These are phyloP conservation scores for Chaetodon auriga DNA, from an alignment of 2,113 vertebrate genomes.

Conservation along the genomic window DNA sequence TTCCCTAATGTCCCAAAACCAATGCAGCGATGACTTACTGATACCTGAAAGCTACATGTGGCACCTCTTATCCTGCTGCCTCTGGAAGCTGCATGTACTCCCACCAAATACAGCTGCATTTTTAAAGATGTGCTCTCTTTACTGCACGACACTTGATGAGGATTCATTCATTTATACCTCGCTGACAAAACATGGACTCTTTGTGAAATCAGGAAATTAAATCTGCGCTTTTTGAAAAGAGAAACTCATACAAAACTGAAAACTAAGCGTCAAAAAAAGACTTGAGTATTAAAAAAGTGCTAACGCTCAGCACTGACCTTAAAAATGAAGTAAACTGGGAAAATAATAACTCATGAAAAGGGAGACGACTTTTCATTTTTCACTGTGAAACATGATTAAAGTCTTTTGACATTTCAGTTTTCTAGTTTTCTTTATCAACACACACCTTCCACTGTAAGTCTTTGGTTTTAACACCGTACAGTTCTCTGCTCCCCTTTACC, in stretches of 20 bases:
- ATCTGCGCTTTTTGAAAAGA: neutral
- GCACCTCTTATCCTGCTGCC: constrained; percentile 9
- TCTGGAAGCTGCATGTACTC: neutral
- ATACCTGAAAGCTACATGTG: neutral
- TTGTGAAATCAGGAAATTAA: constrained; percentile 11
- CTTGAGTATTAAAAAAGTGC: neutral
- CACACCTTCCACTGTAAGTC: neutral
- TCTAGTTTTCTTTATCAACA: neutral
- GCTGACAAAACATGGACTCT: neutral
- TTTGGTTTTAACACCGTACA: neutral
- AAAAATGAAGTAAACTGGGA: neutral
- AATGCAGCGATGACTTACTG: neutral
- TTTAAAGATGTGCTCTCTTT: neutral
- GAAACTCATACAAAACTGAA: constrained; percentile 2
- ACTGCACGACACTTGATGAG: neutral
- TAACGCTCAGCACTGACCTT: neutral
- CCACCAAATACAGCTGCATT: neutral
- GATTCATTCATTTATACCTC: neutral
- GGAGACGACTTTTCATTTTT: neutral
- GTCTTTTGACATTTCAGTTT: neutral
- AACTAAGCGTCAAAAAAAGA: neutral
- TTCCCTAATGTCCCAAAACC: neutral
- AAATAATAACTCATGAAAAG: neutral
- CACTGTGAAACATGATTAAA: neutral
- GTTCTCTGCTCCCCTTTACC: constrained; percentile 40